Conservation (phyloP, 2,113 vertebrate species). For the Ammodramus savannarum region DNA sequence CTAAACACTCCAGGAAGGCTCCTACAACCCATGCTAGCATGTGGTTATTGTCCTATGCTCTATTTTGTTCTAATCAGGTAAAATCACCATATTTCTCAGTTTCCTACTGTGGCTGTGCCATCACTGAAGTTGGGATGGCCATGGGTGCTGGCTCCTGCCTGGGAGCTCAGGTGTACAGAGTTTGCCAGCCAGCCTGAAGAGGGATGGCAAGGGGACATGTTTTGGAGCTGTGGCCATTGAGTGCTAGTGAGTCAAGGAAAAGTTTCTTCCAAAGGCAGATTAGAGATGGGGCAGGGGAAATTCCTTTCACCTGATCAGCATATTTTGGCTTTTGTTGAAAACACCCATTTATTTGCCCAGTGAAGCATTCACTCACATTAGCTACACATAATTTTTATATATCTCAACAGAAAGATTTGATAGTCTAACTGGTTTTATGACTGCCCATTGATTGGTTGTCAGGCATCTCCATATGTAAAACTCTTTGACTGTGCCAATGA, state of each 20-base stretch:
- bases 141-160: neutral
- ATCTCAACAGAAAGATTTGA: neutral
- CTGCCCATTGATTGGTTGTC: neutral
- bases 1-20: neutral
- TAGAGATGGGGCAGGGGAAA: neutral
- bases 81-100: neutral
- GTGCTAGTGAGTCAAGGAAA: neutral
- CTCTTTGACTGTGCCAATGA: neutral
- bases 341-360: neutral
- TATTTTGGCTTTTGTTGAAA: neutral
- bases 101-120: neutral
- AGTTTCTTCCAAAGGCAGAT: neutral
- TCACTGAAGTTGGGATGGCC: neutral
- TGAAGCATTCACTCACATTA: neutral
- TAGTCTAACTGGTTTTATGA: neutral
- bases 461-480: neutral
- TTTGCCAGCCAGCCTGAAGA: neutral
- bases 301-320: neutral
- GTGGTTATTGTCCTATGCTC: neutral
- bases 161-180: neutral
- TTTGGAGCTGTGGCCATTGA: neutral
- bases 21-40: fast-evolving
- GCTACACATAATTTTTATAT: neutral
- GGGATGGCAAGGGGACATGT: neutral
- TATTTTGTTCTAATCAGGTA: neutral